phyloP scores from a whole-genome alignment of 92 coral and sea anemone genomes.

The Siderastrea siderea region DNA sequence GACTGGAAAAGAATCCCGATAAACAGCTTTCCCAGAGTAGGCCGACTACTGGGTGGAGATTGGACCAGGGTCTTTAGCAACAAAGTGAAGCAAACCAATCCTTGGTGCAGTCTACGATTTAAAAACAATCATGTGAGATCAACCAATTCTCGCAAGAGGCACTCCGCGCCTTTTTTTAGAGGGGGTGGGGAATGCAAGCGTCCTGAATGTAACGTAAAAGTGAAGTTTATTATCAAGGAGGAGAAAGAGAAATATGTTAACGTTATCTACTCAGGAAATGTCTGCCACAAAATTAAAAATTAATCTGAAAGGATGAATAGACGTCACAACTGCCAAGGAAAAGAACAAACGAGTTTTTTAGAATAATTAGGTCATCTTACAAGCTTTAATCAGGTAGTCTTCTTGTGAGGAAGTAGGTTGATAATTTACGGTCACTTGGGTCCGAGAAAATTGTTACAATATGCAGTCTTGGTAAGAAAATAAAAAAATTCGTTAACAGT shows the following conservation, averaged over 20 bases:
- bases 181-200: constrained; percentile 58
- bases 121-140: constrained; percentile 56
- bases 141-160: constrained; percentile 45
- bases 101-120: constrained; percentile 58
- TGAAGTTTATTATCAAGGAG: constrained; percentile 36
- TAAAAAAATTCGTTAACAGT: too few species aligned
- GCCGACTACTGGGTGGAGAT: constrained; percentile 52
- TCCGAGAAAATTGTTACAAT: too few species aligned
- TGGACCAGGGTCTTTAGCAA: constrained; percentile 40
- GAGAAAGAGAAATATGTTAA: constrained; percentile 46
- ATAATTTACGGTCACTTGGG: too few species aligned
- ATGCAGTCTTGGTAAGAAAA: too few species aligned
- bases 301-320: constrained; percentile 8
- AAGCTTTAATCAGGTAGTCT: too few species aligned
- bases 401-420: too few species aligned
- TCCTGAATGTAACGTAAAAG: constrained; percentile 50
- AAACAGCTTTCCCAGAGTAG: constrained; percentile 44
- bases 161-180: constrained; percentile 51
- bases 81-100: constrained; percentile 51
- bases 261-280: constrained; percentile 33
- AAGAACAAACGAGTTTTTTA: constrained; percentile 10
- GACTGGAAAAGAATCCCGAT: constrained; percentile 50
- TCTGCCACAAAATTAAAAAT: constrained; percentile 22
- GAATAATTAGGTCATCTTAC: not conserved
- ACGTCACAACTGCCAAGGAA: constrained; percentile 4